These are phyloP conservation scores for Drosophila siamana DNA, from an alignment of 2,888 invertebrate genomes.

Conservation along the genomic window DNA sequence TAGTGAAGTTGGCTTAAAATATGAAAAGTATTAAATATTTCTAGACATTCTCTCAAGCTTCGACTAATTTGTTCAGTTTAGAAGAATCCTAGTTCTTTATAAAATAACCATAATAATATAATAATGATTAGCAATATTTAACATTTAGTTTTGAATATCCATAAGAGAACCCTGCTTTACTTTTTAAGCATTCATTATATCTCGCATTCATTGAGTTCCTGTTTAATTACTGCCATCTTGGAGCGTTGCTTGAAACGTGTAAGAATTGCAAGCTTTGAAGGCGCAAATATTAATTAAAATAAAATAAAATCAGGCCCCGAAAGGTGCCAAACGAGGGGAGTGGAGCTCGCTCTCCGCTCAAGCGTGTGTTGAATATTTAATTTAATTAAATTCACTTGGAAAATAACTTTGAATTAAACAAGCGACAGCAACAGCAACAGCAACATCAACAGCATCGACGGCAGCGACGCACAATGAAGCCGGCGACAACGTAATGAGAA, in stretches of 20 bases:
- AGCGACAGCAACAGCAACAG: constrained; percentile 42
- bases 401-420: constrained; percentile 76
- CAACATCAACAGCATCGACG: constrained; percentile 17
- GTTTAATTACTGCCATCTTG: constrained; percentile 17
- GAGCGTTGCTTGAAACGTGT: constrained; percentile 44
- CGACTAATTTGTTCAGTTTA: no score
- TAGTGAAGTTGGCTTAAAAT: no score
- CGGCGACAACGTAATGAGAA: constrained; percentile 71
- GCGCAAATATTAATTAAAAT: constrained; percentile 65
- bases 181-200: background rate
- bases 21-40: no score
- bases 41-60: no score
- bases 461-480: constrained; percentile 31
- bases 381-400: constrained; percentile 79
- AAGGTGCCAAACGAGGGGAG: constrained; percentile 46
- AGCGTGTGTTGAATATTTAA: constrained; percentile 76
- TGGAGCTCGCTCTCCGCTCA: constrained; percentile 29
- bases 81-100: no score
- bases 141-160: no score
- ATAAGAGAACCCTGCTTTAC: background rate
- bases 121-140: no score
- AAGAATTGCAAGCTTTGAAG: constrained; percentile 48
- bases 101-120: no score
- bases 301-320: constrained; percentile 46
- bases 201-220: background rate